Evolutionary conservation across 92 coral and sea anemone genomes (phyloP).

Genomic region (Desmophyllum pertusum): DNA sequence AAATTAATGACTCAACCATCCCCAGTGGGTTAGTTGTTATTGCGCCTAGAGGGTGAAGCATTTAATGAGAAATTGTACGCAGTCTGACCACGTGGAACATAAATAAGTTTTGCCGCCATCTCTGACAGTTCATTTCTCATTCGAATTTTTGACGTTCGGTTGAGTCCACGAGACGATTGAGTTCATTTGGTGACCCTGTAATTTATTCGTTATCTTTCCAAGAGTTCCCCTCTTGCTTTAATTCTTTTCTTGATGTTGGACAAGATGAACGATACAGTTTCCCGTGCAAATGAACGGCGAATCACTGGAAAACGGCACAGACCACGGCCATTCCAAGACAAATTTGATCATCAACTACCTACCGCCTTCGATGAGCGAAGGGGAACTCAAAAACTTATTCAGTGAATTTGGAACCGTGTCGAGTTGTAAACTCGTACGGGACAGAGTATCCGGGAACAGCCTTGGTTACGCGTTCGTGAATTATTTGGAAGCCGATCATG

Average conservation of each 20-base stretch:
- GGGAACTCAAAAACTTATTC: slow-evolving; percentile 88
- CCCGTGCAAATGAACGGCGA: slow-evolving; percentile 78
- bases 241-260: slow-evolving; percentile 75
- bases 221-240: slow-evolving; percentile 71
- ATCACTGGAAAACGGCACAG: slow-evolving; percentile 82
- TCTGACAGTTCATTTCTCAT: slow-evolving; percentile 98
- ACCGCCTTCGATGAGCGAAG: slow-evolving; percentile 98
- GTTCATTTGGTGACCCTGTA: slow-evolving; percentile 85
- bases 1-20: slow-evolving; percentile 17
- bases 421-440: slow-evolving; percentile 95
- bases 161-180: slow-evolving; percentile 74
- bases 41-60: slow-evolving; percentile 61
- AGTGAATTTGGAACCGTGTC: slow-evolving; percentile 87
- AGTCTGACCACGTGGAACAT: slow-evolving; percentile 91
- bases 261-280: slow-evolving; percentile 83
- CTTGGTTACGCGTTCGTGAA: slow-evolving; percentile 99
- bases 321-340: slow-evolving; percentile 75
- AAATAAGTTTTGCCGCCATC: slow-evolving; percentile 95
- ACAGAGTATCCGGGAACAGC: slow-evolving; percentile 90
- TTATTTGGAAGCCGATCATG: slow-evolving; percentile 88
- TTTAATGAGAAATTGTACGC: slow-evolving; percentile 42
- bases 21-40: slow-evolving; percentile 29
- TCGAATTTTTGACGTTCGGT: slow-evolving; percentile 98
- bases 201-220: slow-evolving; percentile 90
- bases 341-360: slow-evolving; percentile 98